Evolutionary conservation across 2,888 invertebrate genomes (phyloP), one percentile per base, ranked within the genome.

Genomic region (Laothoe populi): DNA sequence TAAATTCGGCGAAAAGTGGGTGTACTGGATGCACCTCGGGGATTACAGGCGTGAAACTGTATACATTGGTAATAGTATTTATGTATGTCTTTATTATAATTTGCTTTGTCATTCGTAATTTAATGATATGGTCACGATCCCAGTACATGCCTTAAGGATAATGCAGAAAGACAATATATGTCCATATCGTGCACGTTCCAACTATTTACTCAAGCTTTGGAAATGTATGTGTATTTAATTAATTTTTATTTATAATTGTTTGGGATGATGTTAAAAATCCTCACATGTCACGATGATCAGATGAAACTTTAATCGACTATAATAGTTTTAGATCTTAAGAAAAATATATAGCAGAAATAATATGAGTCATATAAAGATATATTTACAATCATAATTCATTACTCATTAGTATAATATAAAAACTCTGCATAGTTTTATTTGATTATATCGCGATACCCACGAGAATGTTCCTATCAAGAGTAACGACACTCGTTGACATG

Each of bases 101-200:
- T 21, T 35, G 35, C 11, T 49, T 53, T 35, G 19, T 53, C 35
- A 53, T 53, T 19, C 31, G 16, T 35, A 53, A 35, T 35, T 53
- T 53, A 35, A 53, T 53, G 31, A 53, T 58, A 45, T 63, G 21
- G 44, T 60, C 48, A 58, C 42, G 60, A 62, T 60, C 58, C 19
- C 31, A 19, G 19, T 53, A 35, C 31, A 31, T 11, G 19, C 19
- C 3, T 31, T 53, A 31, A 31, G 49, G 16, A 53, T 53, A 53
- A 31, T 16, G 19, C 8, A 53, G 16, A 31, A 35, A 53, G 53
- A 53, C 31, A 53, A 35, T 35, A 31, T 49, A 16, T 53, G 53
- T 19, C 10, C 31, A 31, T 10, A 31, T 31, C 19, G 19, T 44
- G 19, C 44, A 44, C 8, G 19, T 16, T 44, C 5, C 0, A 44